phyloP scores from a whole-genome alignment of 2,888 invertebrate genomes.

The Pollenia amentaria region DNA sequence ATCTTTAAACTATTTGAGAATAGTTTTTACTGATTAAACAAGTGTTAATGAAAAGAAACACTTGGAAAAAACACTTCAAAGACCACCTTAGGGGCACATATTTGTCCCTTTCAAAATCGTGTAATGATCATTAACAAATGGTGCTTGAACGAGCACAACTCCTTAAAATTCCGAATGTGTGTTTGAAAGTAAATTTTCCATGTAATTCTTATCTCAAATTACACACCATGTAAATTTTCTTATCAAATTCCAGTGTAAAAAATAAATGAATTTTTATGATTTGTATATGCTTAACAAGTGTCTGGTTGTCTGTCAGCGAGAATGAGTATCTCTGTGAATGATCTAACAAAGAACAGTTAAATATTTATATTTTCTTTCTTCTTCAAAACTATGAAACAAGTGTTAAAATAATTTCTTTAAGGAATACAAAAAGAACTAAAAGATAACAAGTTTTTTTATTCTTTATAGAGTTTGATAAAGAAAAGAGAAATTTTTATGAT shows the following conservation, averaged over 20 bases:
- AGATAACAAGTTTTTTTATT: neutral
- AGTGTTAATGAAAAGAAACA: constrained; percentile 16
- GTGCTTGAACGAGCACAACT: neutral
- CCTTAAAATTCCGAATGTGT: constrained; percentile 4
- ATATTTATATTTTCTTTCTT: constrained; percentile 10
- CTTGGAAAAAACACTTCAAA: constrained; percentile 2
- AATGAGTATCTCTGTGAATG: neutral
- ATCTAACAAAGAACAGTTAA: constrained; percentile 3
- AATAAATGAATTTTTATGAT: constrained; percentile 19
- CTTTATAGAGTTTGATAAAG: too few species aligned
- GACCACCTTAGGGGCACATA: constrained; percentile 29
- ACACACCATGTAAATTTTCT: constrained; percentile 38
- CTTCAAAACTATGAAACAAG: constrained; percentile 1
- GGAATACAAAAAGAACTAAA: neutral
- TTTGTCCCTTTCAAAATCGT: neutral
- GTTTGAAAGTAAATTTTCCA: neutral
- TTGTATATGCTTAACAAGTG: constrained; percentile 52
- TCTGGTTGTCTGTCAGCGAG: neutral
- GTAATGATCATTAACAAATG: constrained; percentile 15
- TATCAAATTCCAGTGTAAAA: constrained; percentile 45
- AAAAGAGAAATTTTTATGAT: too few species aligned
- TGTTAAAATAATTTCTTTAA: neutral
- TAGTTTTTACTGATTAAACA: constrained; percentile 18
- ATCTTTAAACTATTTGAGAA: neutral
- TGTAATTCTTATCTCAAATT: constrained; percentile 61